Evolutionary conservation across 2,113 vertebrate species (phyloP).

Genomic region (Onychostruthus taczanowskii): DNA sequence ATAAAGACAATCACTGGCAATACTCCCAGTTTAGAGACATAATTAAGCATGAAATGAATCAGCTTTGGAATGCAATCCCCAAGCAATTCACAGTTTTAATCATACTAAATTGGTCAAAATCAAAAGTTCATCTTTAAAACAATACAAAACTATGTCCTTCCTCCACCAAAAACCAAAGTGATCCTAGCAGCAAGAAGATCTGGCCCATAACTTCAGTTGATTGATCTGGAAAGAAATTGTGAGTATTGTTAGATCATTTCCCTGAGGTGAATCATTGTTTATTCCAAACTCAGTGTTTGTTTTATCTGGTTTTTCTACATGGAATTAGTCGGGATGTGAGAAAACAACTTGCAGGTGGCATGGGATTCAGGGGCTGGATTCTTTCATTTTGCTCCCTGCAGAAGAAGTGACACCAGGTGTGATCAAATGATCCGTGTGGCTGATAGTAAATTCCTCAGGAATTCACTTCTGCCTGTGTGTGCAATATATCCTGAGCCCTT

Average conservation of each 20-base stretch:
- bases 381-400: neutral
- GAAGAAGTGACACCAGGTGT: neutral
- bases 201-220: neutral
- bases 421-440: neutral
- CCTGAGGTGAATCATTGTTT: neutral
- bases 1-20: neutral
- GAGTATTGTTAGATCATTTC: neutral
- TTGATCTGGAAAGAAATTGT: neutral
- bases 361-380: neutral
- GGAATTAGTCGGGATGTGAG: neutral
- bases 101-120: neutral
- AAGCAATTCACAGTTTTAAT: neutral
- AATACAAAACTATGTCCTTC: neutral
- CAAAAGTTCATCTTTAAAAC: neutral
- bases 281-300: neutral
- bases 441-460: neutral
- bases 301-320: neutral
- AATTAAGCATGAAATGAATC: slow-evolving; percentile 25
- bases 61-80: neutral
- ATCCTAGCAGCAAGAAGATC: neutral
- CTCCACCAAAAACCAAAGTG: neutral
- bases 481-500: neutral
- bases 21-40: neutral
- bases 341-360: neutral
- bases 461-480: neutral